A percentile compares a stretch with the other conserved stretches of the same genome.
Evolutionary conservation across 2,113 vertebrate genomes (phyloP).

Genomic region (Anolis carolinensis): DNA sequence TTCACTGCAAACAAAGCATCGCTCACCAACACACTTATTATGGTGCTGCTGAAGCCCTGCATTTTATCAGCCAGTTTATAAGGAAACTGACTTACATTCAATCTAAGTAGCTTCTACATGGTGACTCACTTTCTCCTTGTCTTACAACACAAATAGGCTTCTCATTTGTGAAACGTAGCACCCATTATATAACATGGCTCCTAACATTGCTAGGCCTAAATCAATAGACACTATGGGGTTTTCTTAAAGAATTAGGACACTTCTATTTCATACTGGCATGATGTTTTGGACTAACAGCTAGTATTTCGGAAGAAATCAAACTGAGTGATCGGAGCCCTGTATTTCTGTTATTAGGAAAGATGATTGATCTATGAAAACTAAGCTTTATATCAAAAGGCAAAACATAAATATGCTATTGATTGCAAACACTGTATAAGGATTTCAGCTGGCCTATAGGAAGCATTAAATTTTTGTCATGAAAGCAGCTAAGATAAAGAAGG

Average conservation of each 20-base stretch:
- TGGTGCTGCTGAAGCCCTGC: too few relatives aligned
- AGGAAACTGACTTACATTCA: background rate
- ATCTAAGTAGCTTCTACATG: background rate
- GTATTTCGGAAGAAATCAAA: background rate
- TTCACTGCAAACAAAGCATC: too few relatives aligned
- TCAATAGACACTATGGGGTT: background rate
- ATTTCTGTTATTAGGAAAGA: background rate
- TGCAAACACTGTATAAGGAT: background rate
- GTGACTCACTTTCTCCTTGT: background rate
- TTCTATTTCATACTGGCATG: background rate
- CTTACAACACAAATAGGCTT: background rate
- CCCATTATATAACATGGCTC: rapidly evolving
- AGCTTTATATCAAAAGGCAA: background rate
- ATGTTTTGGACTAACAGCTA: background rate
- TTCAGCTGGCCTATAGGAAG: background rate
- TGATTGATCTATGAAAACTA: background rate
- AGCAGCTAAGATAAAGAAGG: too few relatives aligned
- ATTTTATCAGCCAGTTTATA: background rate
- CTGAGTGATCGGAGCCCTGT: background rate
- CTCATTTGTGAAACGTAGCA: background rate
- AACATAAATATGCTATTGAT: background rate
- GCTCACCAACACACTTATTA: too few relatives aligned
- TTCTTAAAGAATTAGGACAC: background rate
- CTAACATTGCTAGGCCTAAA: background rate
- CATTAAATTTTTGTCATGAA: background rate